phyloP scores from a whole-genome alignment of 2,113 vertebrate species.

The Pavo muticus region DNA sequence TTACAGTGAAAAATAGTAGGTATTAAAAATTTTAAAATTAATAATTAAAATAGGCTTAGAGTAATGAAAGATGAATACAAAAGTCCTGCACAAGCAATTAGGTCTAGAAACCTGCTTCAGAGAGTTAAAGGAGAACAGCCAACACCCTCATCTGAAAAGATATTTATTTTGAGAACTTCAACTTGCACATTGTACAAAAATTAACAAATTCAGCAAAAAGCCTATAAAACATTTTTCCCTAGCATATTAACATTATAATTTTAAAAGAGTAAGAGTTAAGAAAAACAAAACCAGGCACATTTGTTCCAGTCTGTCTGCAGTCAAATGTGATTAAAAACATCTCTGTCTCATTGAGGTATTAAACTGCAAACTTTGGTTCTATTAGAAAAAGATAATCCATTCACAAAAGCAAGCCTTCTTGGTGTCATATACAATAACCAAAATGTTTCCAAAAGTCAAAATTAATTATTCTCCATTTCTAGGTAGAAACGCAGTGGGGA shows the following conservation, averaged over 20 bases:
- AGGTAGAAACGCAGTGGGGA: constrained; percentile 4
- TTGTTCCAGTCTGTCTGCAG: constrained; percentile 75
- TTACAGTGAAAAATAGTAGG: not conserved
- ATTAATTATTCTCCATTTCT: constrained; percentile 32
- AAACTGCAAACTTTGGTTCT: constrained; percentile 76
- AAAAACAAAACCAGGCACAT: constrained; percentile 29
- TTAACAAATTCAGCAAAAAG: constrained; percentile 63
- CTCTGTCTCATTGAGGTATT: constrained; percentile 75
- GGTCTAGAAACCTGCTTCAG: not conserved
- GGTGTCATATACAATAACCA: constrained; percentile 26
- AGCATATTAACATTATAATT: constrained; percentile 71
- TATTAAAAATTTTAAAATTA: not conserved
- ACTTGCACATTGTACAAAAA: constrained; percentile 75
- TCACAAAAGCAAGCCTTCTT: not conserved
- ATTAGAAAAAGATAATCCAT: constrained; percentile 24
- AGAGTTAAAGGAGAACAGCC: not conserved
- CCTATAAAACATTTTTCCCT: constrained; percentile 58
- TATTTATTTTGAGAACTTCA: constrained; percentile 81
- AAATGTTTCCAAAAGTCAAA: not conserved
- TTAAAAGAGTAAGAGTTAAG: constrained; percentile 33
- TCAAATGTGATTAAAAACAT: constrained; percentile 60
- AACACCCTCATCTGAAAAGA: constrained; percentile 60
- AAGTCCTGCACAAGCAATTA: not conserved
- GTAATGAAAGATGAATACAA: not conserved
- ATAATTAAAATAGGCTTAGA: not conserved